Evolutionary conservation across 1,140 invertebrate species (phyloP), one percentile per base, ranked within the genome.

Genomic region (Pantala flavescens): DNA sequence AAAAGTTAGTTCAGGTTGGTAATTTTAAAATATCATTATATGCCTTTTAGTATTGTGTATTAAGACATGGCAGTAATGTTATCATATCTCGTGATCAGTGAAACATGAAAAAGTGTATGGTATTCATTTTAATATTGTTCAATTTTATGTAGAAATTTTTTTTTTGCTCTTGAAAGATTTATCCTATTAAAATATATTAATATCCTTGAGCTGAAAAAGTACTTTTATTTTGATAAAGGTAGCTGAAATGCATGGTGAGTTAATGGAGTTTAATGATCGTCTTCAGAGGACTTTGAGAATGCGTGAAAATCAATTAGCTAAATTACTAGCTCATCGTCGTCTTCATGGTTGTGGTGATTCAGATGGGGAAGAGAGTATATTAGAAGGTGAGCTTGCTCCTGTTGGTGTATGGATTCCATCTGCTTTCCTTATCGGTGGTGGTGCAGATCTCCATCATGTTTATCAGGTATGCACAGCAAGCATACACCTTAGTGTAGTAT

Each of bases 211-310:
- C 9, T 9, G n/a, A n/a, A n/a, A n/a, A 36, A 36, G 28, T 36
- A 36, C 9, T 36, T 36, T 36, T 36, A 5, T 63, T 21, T 63
- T 63, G 49, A 63, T 12, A 75, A 78, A 92, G 90, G 94, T 97
- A 0, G 95, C 95, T 16, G 94, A 97, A 84, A 97, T 97, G 95
- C 95, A 97, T 81, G 94, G 93, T 0, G 95, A 97, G 82, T 82
- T 97, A 23, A 95, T 97, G 91, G 95, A 97, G 83, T 95, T 97
- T 79, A 97, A 97, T 85, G 90, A 90, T 24, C 81, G 87, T 78
- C 80, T 90, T 23, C 88, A 90, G 76, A 79, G 82, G 23, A 79
- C 83, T 49, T 78, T 90, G 10, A 80, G 84, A 24, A 72, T 24
- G 23, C 23, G 71, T 19, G 71, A 72, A 42, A 24, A 19, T 24